Evolutionary conservation across 23 tunicate species (phyloP).

Genomic region (Ascidia mentula): DNA sequence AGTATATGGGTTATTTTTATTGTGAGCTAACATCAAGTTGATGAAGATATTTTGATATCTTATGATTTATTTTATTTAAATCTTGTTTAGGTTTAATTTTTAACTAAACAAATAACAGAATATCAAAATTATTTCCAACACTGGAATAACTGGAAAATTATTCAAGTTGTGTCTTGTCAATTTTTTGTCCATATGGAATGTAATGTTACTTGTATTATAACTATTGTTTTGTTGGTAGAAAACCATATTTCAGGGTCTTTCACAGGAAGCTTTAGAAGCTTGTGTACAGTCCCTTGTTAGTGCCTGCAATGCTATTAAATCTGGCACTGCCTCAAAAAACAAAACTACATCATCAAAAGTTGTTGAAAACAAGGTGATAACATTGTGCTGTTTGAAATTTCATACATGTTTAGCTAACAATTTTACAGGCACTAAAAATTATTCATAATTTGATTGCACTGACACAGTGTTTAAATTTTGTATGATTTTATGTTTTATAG

Average conservation of each 20-base stretch:
- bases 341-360: conserved; percentile 3
- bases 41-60: background rate
- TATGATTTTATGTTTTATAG: conserved; percentile 9
- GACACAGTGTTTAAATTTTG: conserved; percentile 8
- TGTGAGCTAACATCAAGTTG: no score
- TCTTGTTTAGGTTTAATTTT: no score
- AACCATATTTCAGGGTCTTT: conserved; percentile 98
- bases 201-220: no score
- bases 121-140: no score
- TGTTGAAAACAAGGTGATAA: conserved; percentile 35
- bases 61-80: background rate
- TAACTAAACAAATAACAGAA: no score
- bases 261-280: conserved; percentile 96
- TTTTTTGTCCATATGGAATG: no score
- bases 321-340: conserved; percentile 19
- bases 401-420: background rate
- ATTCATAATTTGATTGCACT: no score
- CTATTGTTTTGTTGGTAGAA: conserved; percentile 68
- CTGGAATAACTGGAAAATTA: no score
- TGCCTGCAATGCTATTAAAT: conserved; percentile 62
- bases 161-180: no score
- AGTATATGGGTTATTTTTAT: no score
- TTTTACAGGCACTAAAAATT: no score
- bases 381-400: background rate
- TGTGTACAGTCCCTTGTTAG: conserved; percentile 89